Percentiles rank a stretch among this genome's conserved stretches.
phyloP scores from a whole-genome alignment of 2,113 vertebrate species.

The Lichenostomus cassidix region DNA sequence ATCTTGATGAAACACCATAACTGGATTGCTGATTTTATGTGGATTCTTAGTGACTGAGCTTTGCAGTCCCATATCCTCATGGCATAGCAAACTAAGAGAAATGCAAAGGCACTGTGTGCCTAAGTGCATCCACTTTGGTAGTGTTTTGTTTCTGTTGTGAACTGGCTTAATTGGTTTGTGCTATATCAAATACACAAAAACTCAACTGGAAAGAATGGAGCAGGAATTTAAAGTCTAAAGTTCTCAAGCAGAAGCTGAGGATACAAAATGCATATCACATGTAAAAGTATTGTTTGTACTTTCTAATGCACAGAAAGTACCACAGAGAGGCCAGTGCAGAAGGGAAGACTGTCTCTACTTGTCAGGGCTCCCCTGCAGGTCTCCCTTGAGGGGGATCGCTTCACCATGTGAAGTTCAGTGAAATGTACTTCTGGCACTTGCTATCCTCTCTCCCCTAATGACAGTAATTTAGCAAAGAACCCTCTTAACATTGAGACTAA shows the following conservation, averaged over 20 bases:
- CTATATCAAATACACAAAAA: not conserved
- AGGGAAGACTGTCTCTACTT: not conserved
- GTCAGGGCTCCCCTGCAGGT: not conserved
- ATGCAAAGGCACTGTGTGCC: not conserved
- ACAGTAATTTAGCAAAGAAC: not conserved
- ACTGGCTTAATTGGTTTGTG: not conserved
- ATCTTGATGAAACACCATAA: not conserved
- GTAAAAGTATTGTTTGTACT: not conserved
- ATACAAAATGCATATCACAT: not conserved
- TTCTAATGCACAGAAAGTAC: not conserved
- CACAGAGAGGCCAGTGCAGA: not conserved
- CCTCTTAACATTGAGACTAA: not conserved
- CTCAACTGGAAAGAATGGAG: slow-evolving; percentile 1
- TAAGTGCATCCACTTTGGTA: not conserved
- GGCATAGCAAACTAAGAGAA: not conserved
- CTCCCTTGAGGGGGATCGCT: not conserved
- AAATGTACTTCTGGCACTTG: not conserved
- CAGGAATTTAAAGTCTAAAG: not conserved
- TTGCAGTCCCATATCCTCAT: not conserved
- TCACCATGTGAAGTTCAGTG: not conserved
- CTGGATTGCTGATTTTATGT: not conserved
- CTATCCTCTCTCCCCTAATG: not conserved
- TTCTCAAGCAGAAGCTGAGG: slow-evolving; percentile 60
- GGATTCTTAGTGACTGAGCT: not conserved
- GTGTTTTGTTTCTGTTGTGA: not conserved